These are phyloP conservation scores for Alsophila aescularia DNA, from an alignment of 2,888 invertebrate species.

Conservation along the genomic window DNA sequence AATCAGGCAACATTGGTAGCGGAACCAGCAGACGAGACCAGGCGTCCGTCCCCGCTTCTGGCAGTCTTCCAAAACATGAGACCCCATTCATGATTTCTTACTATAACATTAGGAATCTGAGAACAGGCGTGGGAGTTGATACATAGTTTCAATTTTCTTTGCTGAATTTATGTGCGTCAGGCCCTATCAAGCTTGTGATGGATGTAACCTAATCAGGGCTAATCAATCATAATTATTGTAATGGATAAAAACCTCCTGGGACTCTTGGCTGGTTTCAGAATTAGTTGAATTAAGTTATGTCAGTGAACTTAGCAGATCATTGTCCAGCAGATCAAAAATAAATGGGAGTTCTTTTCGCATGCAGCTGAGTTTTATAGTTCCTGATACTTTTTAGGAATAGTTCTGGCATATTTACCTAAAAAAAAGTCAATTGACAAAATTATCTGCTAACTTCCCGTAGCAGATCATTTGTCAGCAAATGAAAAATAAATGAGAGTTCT, in stretches of 20 bases:
- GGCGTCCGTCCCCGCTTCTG: constrained; percentile 31
- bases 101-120: constrained; percentile 25
- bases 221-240: constrained; percentile 31
- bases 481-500: too few relatives aligned
- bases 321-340: too few relatives aligned
- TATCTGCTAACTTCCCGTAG: too few relatives aligned
- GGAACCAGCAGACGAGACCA: constrained; percentile 20
- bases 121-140: constrained; percentile 29
- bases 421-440: too few relatives aligned
- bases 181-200: constrained; percentile 33
- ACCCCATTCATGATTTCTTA: constrained; percentile 38
- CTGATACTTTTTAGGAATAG: too few relatives aligned
- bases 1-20: constrained; percentile 12
- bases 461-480: too few relatives aligned
- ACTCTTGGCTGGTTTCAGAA: not conserved
- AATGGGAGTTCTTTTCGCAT: too few relatives aligned
- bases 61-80: constrained; percentile 29
- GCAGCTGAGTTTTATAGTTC: too few relatives aligned
- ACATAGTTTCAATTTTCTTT: constrained; percentile 31
- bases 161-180: constrained; percentile 27
- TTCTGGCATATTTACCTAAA: too few relatives aligned
- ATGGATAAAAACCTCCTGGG: not conserved
- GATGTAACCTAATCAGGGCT: constrained; percentile 35
- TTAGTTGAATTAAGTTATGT: not conserved
- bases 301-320: too few relatives aligned